These are phyloP conservation scores for Epinotia ramella DNA, from an alignment of 2,888 invertebrate species.

Conservation along the genomic window DNA sequence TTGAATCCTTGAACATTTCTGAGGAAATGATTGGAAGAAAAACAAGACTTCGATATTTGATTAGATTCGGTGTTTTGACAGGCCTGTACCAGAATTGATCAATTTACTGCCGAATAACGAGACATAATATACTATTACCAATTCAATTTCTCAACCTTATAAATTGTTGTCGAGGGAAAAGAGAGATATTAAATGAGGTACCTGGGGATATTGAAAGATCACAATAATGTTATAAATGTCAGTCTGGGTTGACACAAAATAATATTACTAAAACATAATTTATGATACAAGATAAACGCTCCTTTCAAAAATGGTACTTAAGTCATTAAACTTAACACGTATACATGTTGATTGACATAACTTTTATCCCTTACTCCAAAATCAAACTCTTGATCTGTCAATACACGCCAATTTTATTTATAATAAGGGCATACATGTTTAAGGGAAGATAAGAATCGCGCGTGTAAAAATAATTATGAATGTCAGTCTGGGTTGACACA, in stretches of 20 bases:
- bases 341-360: no score
- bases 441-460: no score
- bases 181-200: background rate
- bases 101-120: conserved; percentile 15
- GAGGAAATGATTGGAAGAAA: conserved; percentile 2
- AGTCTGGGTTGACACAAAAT: background rate
- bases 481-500: no score
- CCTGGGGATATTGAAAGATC: background rate
- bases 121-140: conserved; percentile 27
- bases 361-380: no score
- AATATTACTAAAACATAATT: background rate
- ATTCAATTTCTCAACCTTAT: conserved; percentile 25
- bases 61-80: conserved; percentile 28
- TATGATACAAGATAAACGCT: background rate
- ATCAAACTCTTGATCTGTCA: no score
- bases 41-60: conserved; percentile 8
- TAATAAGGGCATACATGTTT: no score
- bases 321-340: no score
- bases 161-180: conserved; percentile 27
- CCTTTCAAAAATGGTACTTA: no score
- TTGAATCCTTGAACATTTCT: conserved; percentile 10
- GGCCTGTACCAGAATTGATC: conserved; percentile 13
- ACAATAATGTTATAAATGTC: conserved; percentile 1
- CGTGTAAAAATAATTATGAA: no score
- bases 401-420: no score